Percentiles rank a stretch among this genome's conserved stretches.
These are phyloP conservation scores for Druceiella hillmani DNA, from an alignment of 2,888 invertebrate genomes.

Conservation along the genomic window DNA sequence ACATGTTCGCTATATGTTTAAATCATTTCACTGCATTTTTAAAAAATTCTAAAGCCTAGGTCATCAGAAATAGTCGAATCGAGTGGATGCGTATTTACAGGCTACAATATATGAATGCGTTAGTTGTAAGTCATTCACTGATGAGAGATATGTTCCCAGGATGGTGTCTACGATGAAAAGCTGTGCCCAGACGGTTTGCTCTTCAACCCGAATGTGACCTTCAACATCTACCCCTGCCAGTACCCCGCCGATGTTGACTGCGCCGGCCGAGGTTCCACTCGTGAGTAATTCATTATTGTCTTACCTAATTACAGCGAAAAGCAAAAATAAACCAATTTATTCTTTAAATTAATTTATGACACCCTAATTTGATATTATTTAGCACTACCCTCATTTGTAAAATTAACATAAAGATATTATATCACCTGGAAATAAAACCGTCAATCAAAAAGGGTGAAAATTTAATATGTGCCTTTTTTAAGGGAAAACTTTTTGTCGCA, in stretches of 20 bases:
- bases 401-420: slow-evolving; percentile 1
- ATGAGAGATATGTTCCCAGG: slow-evolving; percentile 36
- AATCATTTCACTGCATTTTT: no score
- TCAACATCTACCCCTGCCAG: slow-evolving; percentile 70
- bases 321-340: slow-evolving; percentile 5
- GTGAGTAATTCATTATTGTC: slow-evolving; percentile 42
- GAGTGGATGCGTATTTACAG: not conserved
- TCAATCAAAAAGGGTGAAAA: no score
- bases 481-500: no score
- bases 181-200: slow-evolving; percentile 77
- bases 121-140: no score
- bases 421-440: no score
- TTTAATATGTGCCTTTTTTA: no score
- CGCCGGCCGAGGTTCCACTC: slow-evolving; percentile 59
- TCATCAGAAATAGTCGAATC: no score
- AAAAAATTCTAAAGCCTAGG: no score
- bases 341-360: slow-evolving; percentile 17
- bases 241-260: slow-evolving; percentile 82
- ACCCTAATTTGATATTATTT: slow-evolving; percentile 7
- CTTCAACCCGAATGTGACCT: slow-evolving; percentile 65
- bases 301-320: slow-evolving; percentile 6
- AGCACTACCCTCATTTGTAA: slow-evolving; percentile 5
- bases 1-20: no score
- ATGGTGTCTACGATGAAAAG: slow-evolving; percentile 71
- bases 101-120: not conserved